A percentile compares a stretch with the other conserved stretches of the same genome.
These are phyloP conservation scores for Copidosoma aretas DNA, from an alignment of 2,888 invertebrate species.

Conservation along the genomic window DNA sequence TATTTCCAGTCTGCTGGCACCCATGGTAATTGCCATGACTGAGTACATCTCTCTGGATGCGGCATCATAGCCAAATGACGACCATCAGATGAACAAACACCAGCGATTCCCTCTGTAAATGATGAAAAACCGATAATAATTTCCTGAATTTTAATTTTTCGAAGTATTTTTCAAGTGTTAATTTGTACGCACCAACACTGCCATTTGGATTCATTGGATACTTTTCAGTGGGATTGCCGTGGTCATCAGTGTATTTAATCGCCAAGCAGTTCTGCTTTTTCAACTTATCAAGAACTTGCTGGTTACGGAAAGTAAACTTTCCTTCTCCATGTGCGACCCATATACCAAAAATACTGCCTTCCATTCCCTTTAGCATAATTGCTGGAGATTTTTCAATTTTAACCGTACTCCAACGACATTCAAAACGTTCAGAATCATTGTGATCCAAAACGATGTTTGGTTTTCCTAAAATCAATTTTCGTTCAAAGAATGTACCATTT, in stretches of 20 bases:
- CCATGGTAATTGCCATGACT: slow-evolving; percentile 91
- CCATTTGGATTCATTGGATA: slow-evolving; percentile 98
- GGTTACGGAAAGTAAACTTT: slow-evolving; percentile 70
- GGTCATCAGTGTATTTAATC: slow-evolving; percentile 84
- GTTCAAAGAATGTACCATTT: not conserved
- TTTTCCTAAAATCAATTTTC: slow-evolving; percentile 30
- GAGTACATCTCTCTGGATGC: slow-evolving; percentile 92
- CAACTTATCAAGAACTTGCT: slow-evolving; percentile 64
- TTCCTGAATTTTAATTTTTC: not conserved
- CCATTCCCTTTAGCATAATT: slow-evolving; percentile 92
- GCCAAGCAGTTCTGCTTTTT: slow-evolving; percentile 72
- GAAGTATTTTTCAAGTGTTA: not conserved
- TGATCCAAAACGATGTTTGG: slow-evolving; percentile 74
- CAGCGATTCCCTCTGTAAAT: slow-evolving; percentile 79
- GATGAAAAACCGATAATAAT: not conserved
- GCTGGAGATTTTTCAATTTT: slow-evolving; percentile 74
- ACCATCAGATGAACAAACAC: slow-evolving; percentile 86
- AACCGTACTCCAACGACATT: slow-evolving; percentile 77
- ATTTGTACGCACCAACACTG: slow-evolving; percentile 68
- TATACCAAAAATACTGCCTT: slow-evolving; percentile 85
- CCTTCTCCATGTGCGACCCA: slow-evolving; percentile 99
- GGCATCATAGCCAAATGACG: slow-evolving; percentile 98
- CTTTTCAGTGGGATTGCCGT: slow-evolving; percentile 73
- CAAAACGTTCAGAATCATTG: slow-evolving; percentile 88
- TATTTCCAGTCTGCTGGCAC: slow-evolving; percentile 65